These are phyloP conservation scores for Sebastes schlegelii DNA, from an alignment of 2,113 vertebrate species.

Conservation along the genomic window DNA sequence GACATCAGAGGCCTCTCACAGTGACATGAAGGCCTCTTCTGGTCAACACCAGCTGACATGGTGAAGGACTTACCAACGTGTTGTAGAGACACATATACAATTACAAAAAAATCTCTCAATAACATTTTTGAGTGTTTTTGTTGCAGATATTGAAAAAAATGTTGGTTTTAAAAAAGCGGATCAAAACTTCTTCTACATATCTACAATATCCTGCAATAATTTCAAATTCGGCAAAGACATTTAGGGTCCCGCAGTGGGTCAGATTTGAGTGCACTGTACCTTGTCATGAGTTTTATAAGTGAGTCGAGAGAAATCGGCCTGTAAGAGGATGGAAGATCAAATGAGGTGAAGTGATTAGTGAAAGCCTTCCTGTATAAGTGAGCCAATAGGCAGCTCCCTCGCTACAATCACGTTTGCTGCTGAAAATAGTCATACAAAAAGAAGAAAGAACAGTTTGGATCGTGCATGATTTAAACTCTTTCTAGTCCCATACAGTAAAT, in stretches of 20 bases:
- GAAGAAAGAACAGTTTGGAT: not conserved
- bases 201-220: not conserved
- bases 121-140: not conserved
- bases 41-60: slow-evolving; percentile 61
- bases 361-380: slow-evolving; percentile 28
- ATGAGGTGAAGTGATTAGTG: slow-evolving; percentile 25
- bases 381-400: slow-evolving; percentile 24
- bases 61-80: not conserved
- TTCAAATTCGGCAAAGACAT: not conserved
- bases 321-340: slow-evolving; percentile 21
- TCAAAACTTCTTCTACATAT: not conserved
- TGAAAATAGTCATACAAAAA: slow-evolving; percentile 4
- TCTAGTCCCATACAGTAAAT: not conserved
- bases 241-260: not conserved
- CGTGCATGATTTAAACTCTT: not conserved
- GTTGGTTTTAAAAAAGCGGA: not conserved
- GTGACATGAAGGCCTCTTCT: slow-evolving; percentile 39
- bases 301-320: not conserved
- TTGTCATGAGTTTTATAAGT: slow-evolving; percentile 16
- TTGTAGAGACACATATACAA: not conserved
- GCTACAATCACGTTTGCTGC: not conserved
- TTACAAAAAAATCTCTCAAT: not conserved
- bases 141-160: too few relatives aligned
- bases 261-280: not conserved
- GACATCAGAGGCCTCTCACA: slow-evolving; percentile 29